These are phyloP conservation scores for Neomonachus schauinslandi DNA, from an alignment of 2,113 vertebrate species.

Conservation along the genomic window DNA sequence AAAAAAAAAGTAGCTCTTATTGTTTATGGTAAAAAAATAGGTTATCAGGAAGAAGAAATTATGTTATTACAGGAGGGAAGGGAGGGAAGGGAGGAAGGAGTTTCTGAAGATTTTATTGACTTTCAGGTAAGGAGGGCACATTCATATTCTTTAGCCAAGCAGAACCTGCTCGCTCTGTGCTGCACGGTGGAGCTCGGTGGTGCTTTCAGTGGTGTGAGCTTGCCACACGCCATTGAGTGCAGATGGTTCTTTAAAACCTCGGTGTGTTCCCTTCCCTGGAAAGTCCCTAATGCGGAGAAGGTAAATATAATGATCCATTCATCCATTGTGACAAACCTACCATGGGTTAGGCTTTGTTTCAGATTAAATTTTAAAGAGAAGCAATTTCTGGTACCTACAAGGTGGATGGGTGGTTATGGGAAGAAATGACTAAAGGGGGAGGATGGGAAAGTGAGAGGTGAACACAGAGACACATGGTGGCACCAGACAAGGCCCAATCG, in stretches of 20 bases:
- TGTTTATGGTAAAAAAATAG: neutral
- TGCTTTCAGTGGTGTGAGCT: fast-evolving
- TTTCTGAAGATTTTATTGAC: neutral
- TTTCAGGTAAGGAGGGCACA: fast-evolving
- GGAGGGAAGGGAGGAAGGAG: too few species aligned
- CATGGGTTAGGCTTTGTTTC: neutral
- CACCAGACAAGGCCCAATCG: fast-evolving
- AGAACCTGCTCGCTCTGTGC: too few species aligned
- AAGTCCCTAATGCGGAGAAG: neutral
- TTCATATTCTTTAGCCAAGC: neutral
- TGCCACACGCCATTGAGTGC: too few species aligned
- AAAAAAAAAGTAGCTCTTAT: neutral
- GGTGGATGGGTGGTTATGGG: neutral
- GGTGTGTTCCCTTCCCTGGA: neutral
- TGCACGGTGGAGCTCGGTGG: fast-evolving
- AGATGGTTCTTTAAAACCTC: too few species aligned
- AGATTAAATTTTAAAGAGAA: neutral
- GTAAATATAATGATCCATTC: too few species aligned
- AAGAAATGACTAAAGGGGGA: neutral
- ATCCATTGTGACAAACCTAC: fast-evolving
- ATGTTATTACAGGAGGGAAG: too few species aligned
- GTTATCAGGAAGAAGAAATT: neutral
- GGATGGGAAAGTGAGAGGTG: fast-evolving
- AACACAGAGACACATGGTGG: fast-evolving
- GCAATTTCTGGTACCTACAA: too few species aligned